Percentiles rank a stretch among this genome's conserved stretches.
Evolutionary conservation across 2,113 vertebrate genomes (phyloP).

Genomic region (Proterorhinus semilunaris): DNA sequence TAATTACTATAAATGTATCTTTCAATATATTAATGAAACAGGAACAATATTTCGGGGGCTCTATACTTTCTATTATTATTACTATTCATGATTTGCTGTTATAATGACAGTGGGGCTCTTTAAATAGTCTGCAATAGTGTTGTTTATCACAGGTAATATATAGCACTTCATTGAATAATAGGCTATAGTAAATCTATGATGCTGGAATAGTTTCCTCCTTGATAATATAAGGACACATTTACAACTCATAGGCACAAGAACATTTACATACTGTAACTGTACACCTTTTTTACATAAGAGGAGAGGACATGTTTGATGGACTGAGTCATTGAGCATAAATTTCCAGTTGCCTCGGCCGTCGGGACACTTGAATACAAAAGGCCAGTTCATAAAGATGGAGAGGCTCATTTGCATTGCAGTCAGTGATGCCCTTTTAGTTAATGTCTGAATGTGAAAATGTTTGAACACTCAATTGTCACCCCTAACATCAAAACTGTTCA

Average conservation of each 20-base stretch:
- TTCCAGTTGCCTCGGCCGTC: conserved; percentile 23
- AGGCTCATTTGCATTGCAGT: conserved; percentile 61
- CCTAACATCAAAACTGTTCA: no score
- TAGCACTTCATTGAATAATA: no score
- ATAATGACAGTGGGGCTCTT: no score
- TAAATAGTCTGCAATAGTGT: no score
- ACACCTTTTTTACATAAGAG: neutral
- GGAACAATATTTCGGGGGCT: no score
- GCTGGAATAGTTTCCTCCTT: neutral
- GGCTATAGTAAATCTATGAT: no score
- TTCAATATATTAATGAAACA: no score
- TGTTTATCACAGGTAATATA: no score
- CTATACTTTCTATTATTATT: no score
- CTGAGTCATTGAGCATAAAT: conserved; percentile 40
- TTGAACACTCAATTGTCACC: no score
- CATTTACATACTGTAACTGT: neutral
- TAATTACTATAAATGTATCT: no score
- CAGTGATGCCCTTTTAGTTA: conserved; percentile 46
- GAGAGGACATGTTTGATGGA: conserved; percentile 9
- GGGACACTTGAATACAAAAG: conserved; percentile 54
- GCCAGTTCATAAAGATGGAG: conserved; percentile 39
- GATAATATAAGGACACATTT: neutral
- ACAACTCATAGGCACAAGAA: neutral
- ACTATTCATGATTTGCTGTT: no score
- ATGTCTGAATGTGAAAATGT: conserved; percentile 37